These are phyloP conservation scores for Oxyruncus cristatus DNA, from an alignment of 2,113 vertebrate genomes.

Conservation along the genomic window DNA sequence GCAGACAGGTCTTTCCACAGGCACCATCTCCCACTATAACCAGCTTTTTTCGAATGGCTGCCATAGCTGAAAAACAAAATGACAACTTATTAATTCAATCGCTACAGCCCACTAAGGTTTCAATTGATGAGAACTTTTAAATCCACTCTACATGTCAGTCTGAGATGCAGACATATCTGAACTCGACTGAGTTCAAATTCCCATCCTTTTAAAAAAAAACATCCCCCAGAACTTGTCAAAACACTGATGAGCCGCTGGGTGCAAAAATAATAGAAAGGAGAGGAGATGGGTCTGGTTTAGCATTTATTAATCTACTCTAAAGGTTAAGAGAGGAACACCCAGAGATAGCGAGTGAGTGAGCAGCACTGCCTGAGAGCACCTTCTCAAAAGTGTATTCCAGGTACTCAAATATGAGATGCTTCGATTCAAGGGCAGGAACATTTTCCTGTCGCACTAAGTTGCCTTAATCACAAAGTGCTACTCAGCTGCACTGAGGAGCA, in stretches of 20 bases:
- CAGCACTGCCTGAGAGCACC: background rate
- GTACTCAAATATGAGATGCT: background rate
- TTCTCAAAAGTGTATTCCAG: background rate
- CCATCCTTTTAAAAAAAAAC: background rate
- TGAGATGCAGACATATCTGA: background rate
- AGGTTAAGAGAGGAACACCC: background rate
- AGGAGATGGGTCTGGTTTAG: background rate
- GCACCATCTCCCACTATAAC: constrained; percentile 98
- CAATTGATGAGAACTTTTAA: background rate
- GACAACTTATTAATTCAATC: background rate
- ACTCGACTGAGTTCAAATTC: background rate
- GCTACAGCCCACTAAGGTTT: background rate
- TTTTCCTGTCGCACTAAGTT: background rate
- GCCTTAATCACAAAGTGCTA: background rate
- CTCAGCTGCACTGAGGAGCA: background rate
- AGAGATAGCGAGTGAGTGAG: rapidly evolving
- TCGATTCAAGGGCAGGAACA: background rate
- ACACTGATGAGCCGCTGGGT: background rate
- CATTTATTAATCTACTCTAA: background rate
- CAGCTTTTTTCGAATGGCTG: constrained; percentile 98
- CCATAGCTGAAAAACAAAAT: constrained; percentile 83
- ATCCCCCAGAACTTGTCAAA: background rate
- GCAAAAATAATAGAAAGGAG: background rate
- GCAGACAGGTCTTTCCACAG: constrained; percentile 97
- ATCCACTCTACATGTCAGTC: background rate